Evolutionary conservation across 2,797 vertebrate species (phyloP).

Genomic region (Apogon hyalosoma): DNA sequence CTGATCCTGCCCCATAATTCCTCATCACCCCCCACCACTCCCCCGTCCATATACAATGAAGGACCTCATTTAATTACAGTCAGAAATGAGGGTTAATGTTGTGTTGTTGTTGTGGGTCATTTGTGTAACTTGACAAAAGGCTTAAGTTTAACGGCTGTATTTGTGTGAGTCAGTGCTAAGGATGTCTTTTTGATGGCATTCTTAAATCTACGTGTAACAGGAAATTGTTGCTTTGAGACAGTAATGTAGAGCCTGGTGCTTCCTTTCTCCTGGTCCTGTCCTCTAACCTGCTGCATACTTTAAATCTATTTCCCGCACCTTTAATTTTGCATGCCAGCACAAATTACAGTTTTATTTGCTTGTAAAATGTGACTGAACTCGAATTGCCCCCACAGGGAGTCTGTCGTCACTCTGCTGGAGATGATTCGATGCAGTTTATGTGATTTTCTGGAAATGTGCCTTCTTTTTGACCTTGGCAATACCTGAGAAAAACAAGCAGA

Average conservation of each 20-base stretch:
- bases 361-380: slow-evolving; percentile 61
- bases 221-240: not conserved
- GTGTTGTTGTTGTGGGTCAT: slow-evolving; percentile 2
- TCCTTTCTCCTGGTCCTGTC: slow-evolving; percentile 3
- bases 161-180: not conserved
- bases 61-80: slow-evolving; percentile 57
- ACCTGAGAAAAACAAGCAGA: slow-evolving; percentile 32
- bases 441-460: slow-evolving; percentile 57
- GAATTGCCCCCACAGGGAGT: slow-evolving; percentile 39
- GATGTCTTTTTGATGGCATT: not conserved
- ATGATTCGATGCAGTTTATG: slow-evolving; percentile 47
- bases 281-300: slow-evolving; percentile 25
- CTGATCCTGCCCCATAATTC: slow-evolving; percentile 65
- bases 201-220: slow-evolving; percentile 2
- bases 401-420: slow-evolving; percentile 40
- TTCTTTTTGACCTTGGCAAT: slow-evolving; percentile 69
- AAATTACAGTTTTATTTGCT: slow-evolving; percentile 60
- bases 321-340: slow-evolving; percentile 44
- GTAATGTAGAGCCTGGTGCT: not conserved
- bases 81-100: slow-evolving; percentile 18
- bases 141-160: not conserved
- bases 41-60: slow-evolving; percentile 33
- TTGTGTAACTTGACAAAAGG: slow-evolving; percentile 22
- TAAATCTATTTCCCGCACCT: slow-evolving; percentile 20
- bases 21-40: slow-evolving; percentile 20